Conservation (phyloP, 1,140 invertebrate genomes). For the Diorhabda carinulata region DNA sequence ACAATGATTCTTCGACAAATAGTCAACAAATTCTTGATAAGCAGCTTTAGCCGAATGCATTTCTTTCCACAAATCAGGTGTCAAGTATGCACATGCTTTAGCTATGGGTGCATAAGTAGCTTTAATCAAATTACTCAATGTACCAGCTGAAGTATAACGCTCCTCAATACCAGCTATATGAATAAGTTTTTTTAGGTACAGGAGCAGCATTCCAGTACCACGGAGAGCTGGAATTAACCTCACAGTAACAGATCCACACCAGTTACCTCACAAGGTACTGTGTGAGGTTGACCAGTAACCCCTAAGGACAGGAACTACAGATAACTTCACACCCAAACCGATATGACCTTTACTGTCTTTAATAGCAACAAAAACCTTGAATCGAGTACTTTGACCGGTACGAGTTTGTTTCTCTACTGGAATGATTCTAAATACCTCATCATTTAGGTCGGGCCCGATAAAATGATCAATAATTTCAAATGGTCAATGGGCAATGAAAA, state of each 20-base stretch:
- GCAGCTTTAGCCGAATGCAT: too few relatives aligned
- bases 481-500: slow-evolving; percentile 99
- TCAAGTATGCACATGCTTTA: too few relatives aligned
- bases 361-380: slow-evolving; percentile 94
- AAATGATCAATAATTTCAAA: slow-evolving; percentile 97
- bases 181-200: slow-evolving; percentile 97
- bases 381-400: slow-evolving; percentile 98
- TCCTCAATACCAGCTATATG: slow-evolving; percentile 97
- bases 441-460: slow-evolving; percentile 85
- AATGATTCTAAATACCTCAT: slow-evolving; percentile 99
- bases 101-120: slow-evolving; percentile 42
- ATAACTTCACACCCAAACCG: slow-evolving; percentile 96
- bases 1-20: too few relatives aligned
- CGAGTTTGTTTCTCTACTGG: slow-evolving; percentile 99
- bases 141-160: slow-evolving; percentile 97
- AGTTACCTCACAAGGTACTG: slow-evolving; percentile 99
- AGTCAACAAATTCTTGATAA: too few relatives aligned
- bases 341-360: slow-evolving; percentile 99
- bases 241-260: slow-evolving; percentile 62
- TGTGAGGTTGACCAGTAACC: slow-evolving; percentile 99
- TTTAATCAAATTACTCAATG: slow-evolving; percentile 98
- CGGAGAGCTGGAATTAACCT: slow-evolving; percentile 96
- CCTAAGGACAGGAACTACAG: slow-evolving; percentile 95
- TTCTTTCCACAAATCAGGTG: too few relatives aligned
- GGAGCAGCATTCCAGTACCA: slow-evolving; percentile 98